Percentiles rank a stretch among this genome's conserved stretches.
Evolutionary conservation across 1,140 invertebrate genomes (phyloP).

Genomic region (Ruditapes philippinarum): DNA sequence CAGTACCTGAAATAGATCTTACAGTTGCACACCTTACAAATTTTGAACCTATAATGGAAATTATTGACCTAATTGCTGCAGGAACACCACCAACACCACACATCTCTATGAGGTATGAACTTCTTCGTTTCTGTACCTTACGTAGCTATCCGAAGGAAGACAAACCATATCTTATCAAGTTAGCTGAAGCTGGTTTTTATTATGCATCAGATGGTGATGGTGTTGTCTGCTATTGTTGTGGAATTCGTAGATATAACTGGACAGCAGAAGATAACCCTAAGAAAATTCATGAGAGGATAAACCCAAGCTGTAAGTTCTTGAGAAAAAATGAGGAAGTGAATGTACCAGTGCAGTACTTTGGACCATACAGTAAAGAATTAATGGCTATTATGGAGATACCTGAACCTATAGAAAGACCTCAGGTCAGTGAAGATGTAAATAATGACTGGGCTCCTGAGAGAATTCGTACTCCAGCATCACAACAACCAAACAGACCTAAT

Average conservation of each 20-base stretch:
- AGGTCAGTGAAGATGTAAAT: background rate
- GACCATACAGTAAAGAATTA: slow-evolving; percentile 1
- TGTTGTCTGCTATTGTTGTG: slow-evolving; percentile 61
- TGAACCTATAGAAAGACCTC: background rate
- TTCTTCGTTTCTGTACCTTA: slow-evolving; percentile 47
- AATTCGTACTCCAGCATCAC: background rate
- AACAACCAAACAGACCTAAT: background rate
- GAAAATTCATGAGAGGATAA: slow-evolving; percentile 29
- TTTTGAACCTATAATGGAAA: slow-evolving; percentile 20
- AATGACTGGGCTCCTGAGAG: background rate
- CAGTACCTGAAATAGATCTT: background rate
- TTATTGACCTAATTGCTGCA: slow-evolving; percentile 29
- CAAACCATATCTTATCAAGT: slow-evolving; percentile 35
- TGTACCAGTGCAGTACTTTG: slow-evolving; percentile 34
- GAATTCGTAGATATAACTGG: slow-evolving; percentile 44
- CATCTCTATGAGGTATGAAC: slow-evolving; percentile 59
- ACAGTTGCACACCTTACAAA: background rate
- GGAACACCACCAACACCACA: slow-evolving; percentile 28
- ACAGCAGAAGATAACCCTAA: slow-evolving; percentile 31
- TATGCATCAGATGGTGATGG: slow-evolving; percentile 46
- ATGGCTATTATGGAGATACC: slow-evolving; percentile 11
- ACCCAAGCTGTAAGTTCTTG: slow-evolving; percentile 48
- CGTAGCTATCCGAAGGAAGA: slow-evolving; percentile 57
- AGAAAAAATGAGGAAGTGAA: slow-evolving; percentile 43
- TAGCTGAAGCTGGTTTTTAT: slow-evolving; percentile 57